A percentile compares a stretch with the other conserved stretches of the same genome.
Evolutionary conservation across 2,888 invertebrate species (phyloP).

Genomic region (Synergus gifuensis): DNA sequence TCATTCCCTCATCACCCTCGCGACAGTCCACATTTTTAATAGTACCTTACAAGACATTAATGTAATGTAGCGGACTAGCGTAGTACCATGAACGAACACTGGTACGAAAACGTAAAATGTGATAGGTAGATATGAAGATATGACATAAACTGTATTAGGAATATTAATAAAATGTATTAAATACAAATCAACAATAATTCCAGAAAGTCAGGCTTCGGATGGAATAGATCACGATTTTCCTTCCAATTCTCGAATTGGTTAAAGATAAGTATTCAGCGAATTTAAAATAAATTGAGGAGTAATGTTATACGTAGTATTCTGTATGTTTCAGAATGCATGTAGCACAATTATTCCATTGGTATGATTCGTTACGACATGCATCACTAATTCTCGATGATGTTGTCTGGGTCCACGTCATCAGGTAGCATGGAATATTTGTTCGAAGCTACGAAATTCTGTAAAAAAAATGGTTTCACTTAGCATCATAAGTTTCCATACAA

Average conservation of each 20-base stretch:
- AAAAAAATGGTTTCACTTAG: constrained; percentile 56
- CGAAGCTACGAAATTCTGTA: constrained; percentile 86
- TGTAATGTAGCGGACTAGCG: not conserved
- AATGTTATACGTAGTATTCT: constrained; percentile 68
- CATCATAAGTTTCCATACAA: not conserved
- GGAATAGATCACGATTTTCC: constrained; percentile 51
- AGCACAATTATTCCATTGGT: constrained; percentile 73
- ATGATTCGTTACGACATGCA: constrained; percentile 59
- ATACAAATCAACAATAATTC: constrained; percentile 73
- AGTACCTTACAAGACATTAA: not conserved
- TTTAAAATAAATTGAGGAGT: constrained; percentile 67
- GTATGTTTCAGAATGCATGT: constrained; percentile 69
- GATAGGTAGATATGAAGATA: constrained; percentile 13
- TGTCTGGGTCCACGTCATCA: constrained; percentile 83
- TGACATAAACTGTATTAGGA: constrained; percentile 65
- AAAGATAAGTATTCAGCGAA: constrained; percentile 61
- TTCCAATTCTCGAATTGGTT: constrained; percentile 14
- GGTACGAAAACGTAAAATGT: not conserved
- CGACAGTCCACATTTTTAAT: constrained; percentile 1
- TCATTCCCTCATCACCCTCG: not conserved
- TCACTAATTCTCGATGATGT: constrained; percentile 70
- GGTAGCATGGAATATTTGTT: constrained; percentile 88
- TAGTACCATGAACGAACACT: not conserved
- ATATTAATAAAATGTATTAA: constrained; percentile 74
- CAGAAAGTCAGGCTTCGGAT: constrained; percentile 58